Conservation (phyloP, 1,140 invertebrate genomes). For the Subanguina moxae region DNA sequence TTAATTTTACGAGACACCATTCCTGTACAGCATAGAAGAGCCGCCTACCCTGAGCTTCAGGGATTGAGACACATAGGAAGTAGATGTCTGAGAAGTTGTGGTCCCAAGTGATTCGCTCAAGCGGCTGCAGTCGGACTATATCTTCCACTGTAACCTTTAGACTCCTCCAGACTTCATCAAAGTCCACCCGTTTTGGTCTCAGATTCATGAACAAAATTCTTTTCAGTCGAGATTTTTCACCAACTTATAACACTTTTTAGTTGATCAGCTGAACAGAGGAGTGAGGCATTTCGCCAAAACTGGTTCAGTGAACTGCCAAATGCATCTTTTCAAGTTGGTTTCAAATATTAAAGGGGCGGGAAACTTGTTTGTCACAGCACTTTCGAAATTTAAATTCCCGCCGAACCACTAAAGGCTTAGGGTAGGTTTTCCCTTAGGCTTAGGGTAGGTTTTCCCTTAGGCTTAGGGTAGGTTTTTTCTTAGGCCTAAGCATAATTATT, state of each 20-base stretch:
- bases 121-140: slow-evolving; percentile 37
- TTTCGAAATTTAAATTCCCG: too few species aligned
- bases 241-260: background rate
- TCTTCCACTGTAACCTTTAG: slow-evolving; percentile 33
- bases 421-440: too few species aligned
- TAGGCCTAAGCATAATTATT: too few species aligned
- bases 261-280: background rate
- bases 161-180: slow-evolving; percentile 37
- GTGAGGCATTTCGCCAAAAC: background rate
- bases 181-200: slow-evolving; percentile 39
- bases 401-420: too few species aligned
- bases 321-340: background rate
- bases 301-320: background rate
- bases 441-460: too few species aligned
- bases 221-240: background rate
- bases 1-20: slow-evolving; percentile 3
- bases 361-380: too few species aligned
- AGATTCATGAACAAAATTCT: slow-evolving; percentile 25
- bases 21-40: slow-evolving; percentile 36
- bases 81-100: slow-evolving; percentile 53
- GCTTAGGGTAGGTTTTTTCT: too few species aligned
- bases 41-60: slow-evolving; percentile 39
- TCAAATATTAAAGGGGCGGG: too few species aligned
- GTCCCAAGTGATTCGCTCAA: slow-evolving; percentile 41
- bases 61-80: slow-evolving; percentile 48